Evolutionary conservation across 1,140 invertebrate species (phyloP), one percentile per base, ranked within the genome.

Genomic region (Brachionus manjavacas): DNA sequence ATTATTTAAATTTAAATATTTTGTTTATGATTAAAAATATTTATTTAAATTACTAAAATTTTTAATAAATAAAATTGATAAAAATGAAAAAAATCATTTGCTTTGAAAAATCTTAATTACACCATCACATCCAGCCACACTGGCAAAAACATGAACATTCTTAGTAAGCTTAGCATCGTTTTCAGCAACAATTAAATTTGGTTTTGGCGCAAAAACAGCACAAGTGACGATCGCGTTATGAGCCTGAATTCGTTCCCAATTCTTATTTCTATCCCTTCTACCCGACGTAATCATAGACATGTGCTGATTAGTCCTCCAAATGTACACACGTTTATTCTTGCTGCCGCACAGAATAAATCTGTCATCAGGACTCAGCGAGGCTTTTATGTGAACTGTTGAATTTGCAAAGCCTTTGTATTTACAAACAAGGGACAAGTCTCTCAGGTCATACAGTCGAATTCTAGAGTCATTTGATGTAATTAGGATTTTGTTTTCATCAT

Each of bases 391-490:
- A 91, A 96, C 98, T 85, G 95, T 97, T 1, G 94, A 92, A 89
- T 99, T 99, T 0, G 95, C 93, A 87, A 95, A 96, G 0, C 96
- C 97, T 88, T 93, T 93, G 89, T 98, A 99, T 91, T 99, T 99
- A 91, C 96, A 99, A 0, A 95, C 96, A 1, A 99, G 90, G 87
- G 95, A 97, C 28, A 98, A 90, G 89, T 99, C 97, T 68, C 96
- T 89, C n/a, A 99, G 90, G 89, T 99, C 96, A 90, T 99, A 99
- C 0, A 99, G 91, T 39, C 97, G 92, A 83, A 99, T 96, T 9
- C 97, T 91, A 86, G 96, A 98, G 87, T 99, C 97, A n/a, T 99
- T 99, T 0, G 96, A 98, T 0, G 97, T 99, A 0, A 99, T 95
- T 4, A 99, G 89, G 81, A 99, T 52, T 23, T 55, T 84, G 20